Percentiles rank a stretch among this genome's conserved stretches.
Conservation (phyloP, 2,888 invertebrate species). For the Fragum whitleyi region DNA sequence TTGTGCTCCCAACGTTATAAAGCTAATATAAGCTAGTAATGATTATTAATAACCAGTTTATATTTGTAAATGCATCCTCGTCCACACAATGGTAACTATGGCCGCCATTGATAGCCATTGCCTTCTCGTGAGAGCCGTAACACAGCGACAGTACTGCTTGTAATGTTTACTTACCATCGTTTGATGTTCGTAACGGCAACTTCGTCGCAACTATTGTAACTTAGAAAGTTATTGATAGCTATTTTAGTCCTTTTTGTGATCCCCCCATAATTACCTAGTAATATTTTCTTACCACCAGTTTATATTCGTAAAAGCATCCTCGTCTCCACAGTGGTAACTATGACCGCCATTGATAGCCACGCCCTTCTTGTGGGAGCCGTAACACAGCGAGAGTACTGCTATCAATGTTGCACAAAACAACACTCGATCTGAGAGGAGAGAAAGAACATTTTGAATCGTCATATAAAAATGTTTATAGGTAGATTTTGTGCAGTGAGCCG, state of each 20-base stretch:
- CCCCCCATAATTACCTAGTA: too few species aligned
- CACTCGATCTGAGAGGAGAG: neutral
- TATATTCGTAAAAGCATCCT: constrained; percentile 12
- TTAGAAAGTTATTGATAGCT: too few species aligned
- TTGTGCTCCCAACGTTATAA: neutral
- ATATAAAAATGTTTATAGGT: too few species aligned
- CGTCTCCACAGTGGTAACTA: constrained; percentile 19
- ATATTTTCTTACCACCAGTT: constrained; percentile 25
- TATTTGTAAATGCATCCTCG: constrained; percentile 16
- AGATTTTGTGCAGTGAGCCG: too few species aligned
- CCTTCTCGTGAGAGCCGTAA: constrained; percentile 1
- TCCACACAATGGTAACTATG: constrained; percentile 13
- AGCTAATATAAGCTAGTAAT: too few species aligned
- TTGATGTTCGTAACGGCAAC: too few species aligned
- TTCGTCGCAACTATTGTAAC: too few species aligned
- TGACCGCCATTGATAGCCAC: constrained; percentile 15
- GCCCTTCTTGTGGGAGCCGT: constrained; percentile 5
- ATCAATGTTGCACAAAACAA: neutral
- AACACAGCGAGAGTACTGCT: neutral
- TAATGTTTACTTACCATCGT: too few species aligned
- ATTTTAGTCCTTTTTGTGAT: too few species aligned
- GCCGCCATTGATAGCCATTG: constrained; percentile 10
- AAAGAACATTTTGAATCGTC: too few species aligned
- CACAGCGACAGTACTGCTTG: neutral
- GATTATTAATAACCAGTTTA: constrained; percentile 18